Evolutionary conservation across 2,888 invertebrate species (phyloP).

Genomic region (Mechanitis messenoides): DNA sequence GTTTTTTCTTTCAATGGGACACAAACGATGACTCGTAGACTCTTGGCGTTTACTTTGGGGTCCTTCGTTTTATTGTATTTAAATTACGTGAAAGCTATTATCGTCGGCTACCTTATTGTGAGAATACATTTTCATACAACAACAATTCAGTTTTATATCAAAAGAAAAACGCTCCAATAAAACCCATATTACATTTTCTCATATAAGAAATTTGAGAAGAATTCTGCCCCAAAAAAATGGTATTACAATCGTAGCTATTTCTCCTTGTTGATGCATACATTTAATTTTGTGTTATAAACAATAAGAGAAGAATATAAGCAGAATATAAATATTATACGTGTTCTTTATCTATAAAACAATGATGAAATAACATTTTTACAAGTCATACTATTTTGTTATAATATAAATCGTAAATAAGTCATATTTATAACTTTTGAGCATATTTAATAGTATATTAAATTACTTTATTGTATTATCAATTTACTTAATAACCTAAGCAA

Average conservation of each 20-base stretch:
- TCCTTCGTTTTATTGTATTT: slow-evolving; percentile 30
- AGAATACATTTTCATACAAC: slow-evolving; percentile 42
- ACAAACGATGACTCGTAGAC: slow-evolving; percentile 21
- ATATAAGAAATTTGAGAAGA: slow-evolving; percentile 61
- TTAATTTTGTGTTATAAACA: too few species aligned
- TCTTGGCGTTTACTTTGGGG: slow-evolving; percentile 16
- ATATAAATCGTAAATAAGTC: too few species aligned
- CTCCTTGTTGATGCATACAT: slow-evolving; percentile 24
- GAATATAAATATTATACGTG: too few species aligned
- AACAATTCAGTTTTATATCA: slow-evolving; percentile 55
- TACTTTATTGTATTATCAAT: too few species aligned
- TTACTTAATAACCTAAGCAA: too few species aligned
- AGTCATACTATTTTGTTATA: too few species aligned
- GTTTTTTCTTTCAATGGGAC: slow-evolving; percentile 6
- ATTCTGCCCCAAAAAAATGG: slow-evolving; percentile 53
- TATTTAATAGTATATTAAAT: too few species aligned
- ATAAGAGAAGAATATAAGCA: too few species aligned
- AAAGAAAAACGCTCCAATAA: slow-evolving; percentile 62
- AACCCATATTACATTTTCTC: slow-evolving; percentile 62
- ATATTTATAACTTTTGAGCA: too few species aligned
- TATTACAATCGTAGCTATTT: slow-evolving; percentile 65
- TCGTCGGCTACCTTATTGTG: slow-evolving; percentile 25
- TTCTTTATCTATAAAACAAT: too few species aligned
- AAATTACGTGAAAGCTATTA: slow-evolving; percentile 27
- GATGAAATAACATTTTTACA: too few species aligned